Percentiles rank a stretch among this genome's conserved stretches.
Conservation (phyloP, 30 jellyfish, hydroid and myxozoan species). For the Rhopilema esculentum region DNA sequence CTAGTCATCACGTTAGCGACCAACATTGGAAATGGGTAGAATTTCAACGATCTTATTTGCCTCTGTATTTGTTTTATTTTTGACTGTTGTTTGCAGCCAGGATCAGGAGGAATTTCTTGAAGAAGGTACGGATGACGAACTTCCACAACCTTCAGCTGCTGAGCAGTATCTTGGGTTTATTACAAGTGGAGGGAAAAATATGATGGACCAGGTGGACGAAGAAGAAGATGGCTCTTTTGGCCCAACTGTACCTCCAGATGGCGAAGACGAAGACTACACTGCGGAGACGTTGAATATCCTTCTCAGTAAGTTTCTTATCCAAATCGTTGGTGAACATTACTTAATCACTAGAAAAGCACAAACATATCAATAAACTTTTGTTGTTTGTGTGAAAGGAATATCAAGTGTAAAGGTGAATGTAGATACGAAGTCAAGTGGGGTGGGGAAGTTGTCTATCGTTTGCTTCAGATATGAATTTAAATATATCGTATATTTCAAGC, state of each 20-base stretch:
- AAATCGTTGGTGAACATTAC: too few species aligned
- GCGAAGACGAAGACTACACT: conserved; percentile 19
- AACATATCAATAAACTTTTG: too few species aligned
- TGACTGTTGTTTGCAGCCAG: not conserved
- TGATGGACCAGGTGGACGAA: conserved; percentile 4
- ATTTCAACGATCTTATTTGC: not conserved
- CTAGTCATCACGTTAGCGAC: not conserved
- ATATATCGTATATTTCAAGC: not conserved
- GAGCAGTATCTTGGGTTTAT: conserved; percentile 50
- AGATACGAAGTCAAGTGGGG: too few species aligned
- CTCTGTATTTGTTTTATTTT: not conserved
- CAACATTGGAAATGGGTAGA: not conserved
- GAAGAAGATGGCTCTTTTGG: conserved; percentile 1
- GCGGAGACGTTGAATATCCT: not conserved
- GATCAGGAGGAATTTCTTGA: not conserved
- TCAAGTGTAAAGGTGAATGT: too few species aligned
- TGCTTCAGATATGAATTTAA: too few species aligned
- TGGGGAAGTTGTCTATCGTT: too few species aligned
- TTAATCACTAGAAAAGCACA: too few species aligned
- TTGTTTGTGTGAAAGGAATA: too few species aligned
- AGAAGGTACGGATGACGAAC: conserved; percentile 7
- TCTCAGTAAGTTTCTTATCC: not conserved
- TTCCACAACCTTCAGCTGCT: conserved; percentile 37
- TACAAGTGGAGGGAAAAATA: conserved; percentile 10
- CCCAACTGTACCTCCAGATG: conserved; percentile 5